Evolutionary conservation across 2,888 invertebrate species (phyloP).

Genomic region (Acrobasis consociella): DNA sequence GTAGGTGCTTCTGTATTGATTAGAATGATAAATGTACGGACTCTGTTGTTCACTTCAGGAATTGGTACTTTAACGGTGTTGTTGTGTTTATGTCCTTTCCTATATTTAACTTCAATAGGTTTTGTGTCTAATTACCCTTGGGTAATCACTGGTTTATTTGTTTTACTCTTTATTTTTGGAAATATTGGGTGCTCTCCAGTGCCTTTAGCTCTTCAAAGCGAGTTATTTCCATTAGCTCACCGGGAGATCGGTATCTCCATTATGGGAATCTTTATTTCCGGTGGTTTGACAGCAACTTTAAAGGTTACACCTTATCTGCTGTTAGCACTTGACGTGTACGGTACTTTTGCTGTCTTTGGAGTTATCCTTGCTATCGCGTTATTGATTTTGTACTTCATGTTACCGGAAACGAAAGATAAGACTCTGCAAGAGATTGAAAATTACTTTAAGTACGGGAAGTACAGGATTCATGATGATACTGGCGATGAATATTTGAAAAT

Average conservation of each 20-base stretch:
- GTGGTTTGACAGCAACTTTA: slow-evolving; percentile 39
- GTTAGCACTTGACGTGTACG: slow-evolving; percentile 40
- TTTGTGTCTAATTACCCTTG: slow-evolving; percentile 43
- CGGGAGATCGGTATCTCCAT: slow-evolving; percentile 51
- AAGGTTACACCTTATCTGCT: slow-evolving; percentile 43
- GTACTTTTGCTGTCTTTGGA: slow-evolving; percentile 43
- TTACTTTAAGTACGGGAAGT: slow-evolving; percentile 38
- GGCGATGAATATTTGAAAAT: background rate
- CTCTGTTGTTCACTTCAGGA: slow-evolving; percentile 36
- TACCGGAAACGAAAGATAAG: slow-evolving; percentile 52
- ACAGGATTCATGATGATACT: background rate
- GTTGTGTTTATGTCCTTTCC: background rate
- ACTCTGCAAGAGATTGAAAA: slow-evolving; percentile 39
- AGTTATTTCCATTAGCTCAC: slow-evolving; percentile 59
- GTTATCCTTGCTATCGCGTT: slow-evolving; percentile 34
- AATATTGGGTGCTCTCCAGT: slow-evolving; percentile 65
- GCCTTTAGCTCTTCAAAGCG: slow-evolving; percentile 58
- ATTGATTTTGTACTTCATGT: slow-evolving; percentile 38
- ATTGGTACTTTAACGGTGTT: slow-evolving; percentile 41
- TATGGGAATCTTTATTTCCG: slow-evolving; percentile 43
- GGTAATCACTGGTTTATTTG: slow-evolving; percentile 51
- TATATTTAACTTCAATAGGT: slow-evolving; percentile 42
- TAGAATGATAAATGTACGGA: slow-evolving; percentile 46
- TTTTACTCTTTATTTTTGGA: slow-evolving; percentile 51
- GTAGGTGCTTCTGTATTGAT: slow-evolving; percentile 45